Base-by-base conservation (phyloP, 30 jellyfish, hydroid and myxozoan genomes). In the Hydractinia symbiolongicarpus region DNA sequence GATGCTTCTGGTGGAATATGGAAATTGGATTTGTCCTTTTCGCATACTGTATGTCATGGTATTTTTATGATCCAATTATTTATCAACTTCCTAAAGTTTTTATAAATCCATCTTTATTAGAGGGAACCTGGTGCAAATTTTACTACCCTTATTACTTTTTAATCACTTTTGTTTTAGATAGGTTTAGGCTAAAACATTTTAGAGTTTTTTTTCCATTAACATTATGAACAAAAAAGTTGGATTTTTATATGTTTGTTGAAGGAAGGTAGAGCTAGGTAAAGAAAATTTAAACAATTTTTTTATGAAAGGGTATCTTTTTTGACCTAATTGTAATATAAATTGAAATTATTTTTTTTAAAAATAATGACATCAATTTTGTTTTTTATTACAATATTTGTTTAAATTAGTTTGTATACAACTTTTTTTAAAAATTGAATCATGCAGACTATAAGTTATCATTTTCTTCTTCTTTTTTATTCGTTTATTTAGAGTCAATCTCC, bases 1-100 rank as follows among this genome's bases (percentile, higher is more conserved):
- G 98, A 91, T 91, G 96, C 89, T 6, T 73, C 87, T 73, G 98
- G 98, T 50, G 98, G 96, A 52, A 91, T 91, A 11, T 91, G 98
- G 98, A 87, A 86, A 56, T 89, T 91, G 20, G 98, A 91, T 67
- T 62, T 91, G 16, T 91, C 98, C 49, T 91, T 91, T 72, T 86
- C 96, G 0, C 98, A 91, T 82, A 86, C 95, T 61, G 98, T 91
- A 84, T 9, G 89, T 53, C 74, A 64, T 44, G 69, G 69, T 58
- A 11, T 58, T 11, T 58, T 11, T 16, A 58, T 11, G 69, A 58
- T 30, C 44, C 1, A 3, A 58, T 58, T 58, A 11, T 58, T 58
- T 11, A 30, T 15, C 78, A 13, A n/a, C n/a, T n/a, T n/a, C 15
- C 15, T 58, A 17, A 58, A 58, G n/a, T n/a, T 58, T 13, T 1